phyloP scores from a whole-genome alignment of 2,113 vertebrate genomes.

The Cyanoramphus novaezelandiae region DNA sequence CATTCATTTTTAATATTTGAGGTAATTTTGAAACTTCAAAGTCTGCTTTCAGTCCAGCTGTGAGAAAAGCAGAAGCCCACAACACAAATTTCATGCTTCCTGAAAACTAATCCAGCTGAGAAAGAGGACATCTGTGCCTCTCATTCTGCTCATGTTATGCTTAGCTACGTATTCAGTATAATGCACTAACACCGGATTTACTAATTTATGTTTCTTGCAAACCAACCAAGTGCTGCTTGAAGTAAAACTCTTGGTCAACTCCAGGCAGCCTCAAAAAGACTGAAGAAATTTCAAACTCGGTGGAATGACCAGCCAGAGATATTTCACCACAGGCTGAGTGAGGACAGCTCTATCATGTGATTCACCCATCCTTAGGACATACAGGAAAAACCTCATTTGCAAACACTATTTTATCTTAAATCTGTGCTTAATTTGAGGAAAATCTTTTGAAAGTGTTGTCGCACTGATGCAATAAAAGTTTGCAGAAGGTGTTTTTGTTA shows the following conservation, averaged over 20 bases:
- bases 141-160: neutral
- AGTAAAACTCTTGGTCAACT: neutral
- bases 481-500: neutral
- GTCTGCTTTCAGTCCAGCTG: neutral
- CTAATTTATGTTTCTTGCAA: neutral
- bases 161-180: neutral
- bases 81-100: neutral
- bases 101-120: neutral
- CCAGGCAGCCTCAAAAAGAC: neutral
- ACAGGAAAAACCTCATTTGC: neutral
- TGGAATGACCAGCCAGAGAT: neutral
- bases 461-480: neutral
- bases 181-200: neutral
- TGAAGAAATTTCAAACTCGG: neutral
- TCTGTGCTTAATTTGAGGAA: neutral
- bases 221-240: neutral
- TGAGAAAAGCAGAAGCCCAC: neutral
- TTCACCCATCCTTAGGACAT: neutral
- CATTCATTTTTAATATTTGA: neutral
- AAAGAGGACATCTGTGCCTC: neutral
- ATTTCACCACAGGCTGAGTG: neutral
- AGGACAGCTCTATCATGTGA: neutral
- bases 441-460: neutral
- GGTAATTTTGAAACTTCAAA: neutral
- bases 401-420: neutral